Evolutionary conservation across 2,113 vertebrate genomes (phyloP).

Genomic region (Cheirogaleus medius): DNA sequence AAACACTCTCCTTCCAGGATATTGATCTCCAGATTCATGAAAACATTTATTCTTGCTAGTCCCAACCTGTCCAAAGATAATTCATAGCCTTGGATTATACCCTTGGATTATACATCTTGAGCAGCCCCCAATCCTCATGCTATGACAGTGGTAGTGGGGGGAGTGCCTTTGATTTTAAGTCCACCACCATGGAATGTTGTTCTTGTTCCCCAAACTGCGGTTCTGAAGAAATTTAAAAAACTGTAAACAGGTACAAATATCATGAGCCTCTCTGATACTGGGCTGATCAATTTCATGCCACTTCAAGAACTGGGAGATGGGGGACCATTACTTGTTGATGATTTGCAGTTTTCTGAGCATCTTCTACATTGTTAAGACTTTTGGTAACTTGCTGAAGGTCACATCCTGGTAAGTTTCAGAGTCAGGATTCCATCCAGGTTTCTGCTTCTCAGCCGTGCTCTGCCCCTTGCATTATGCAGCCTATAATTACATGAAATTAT

Average conservation of each 20-base stretch:
- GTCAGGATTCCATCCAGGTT: neutral
- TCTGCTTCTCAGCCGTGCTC: neutral
- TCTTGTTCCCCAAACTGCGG: neutral
- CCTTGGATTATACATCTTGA: neutral
- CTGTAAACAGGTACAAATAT: neutral
- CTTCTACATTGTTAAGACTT: neutral
- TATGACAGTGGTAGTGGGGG: neutral
- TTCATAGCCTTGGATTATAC: neutral
- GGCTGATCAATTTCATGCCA: neutral
- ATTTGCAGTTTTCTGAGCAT: neutral
- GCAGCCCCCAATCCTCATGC: neutral
- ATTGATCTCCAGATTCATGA: neutral
- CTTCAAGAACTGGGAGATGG: neutral
- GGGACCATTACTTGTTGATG: neutral
- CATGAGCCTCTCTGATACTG: neutral
- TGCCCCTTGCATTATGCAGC: neutral
- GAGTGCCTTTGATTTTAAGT: neutral
- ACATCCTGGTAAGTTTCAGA: neutral
- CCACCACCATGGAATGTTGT: neutral
- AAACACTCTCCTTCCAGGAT: neutral
- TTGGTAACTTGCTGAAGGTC: neutral
- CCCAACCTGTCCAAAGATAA: neutral
- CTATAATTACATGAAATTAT: neutral
- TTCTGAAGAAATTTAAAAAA: neutral
- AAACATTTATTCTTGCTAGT: neutral